Base-by-base conservation (phyloP, 2,888 invertebrate species). In the Drosophila paucipuncta region DNA sequence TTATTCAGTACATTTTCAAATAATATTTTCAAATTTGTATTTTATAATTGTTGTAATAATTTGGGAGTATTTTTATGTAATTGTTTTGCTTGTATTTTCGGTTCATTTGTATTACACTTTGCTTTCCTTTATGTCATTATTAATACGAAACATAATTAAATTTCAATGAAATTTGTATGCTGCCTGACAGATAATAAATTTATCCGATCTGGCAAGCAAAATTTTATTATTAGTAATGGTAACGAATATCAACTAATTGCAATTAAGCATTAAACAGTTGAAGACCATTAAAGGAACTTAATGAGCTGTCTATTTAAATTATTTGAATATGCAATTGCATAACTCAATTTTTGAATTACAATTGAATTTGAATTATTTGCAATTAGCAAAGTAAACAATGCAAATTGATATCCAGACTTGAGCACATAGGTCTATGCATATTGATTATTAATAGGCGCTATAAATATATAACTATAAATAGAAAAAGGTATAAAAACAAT, bases 331-430 rank as follows among this genome's bases (percentile, higher is more conserved):
- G 4, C 18, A 30, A 57, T 43, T 31, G 39, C 11, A 4, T 0
- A 22, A 22, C 43, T 30, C 33, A 16, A 58, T 64, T 53, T 35
- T 76, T 67, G 63, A 71, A 64, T 79, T 68, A 69, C 65, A 52
- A 71, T 69, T 82, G 68, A 60, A 72, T 75, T 73, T 57, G 54
- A 70, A 76, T 80, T 72, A 84, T 78, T 68, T 65, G 22, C 59
- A 71, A 78, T 82, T 67, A 65, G 68, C 70, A 65, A 68, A 69
- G 52, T 30, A 71, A 65, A 68, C 64, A 76, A 69, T 55, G 61
- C 31, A 57, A 69, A 57, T 50, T 55, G 35, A 65, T 71, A 53
- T 68, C 55, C 54, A 65, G 71, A 68, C 78, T 68, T 61, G 57
- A 13, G n/a, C 50, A 68, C 55, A 47, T 50, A 60, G 49, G 22